A percentile compares a stretch with the other conserved stretches of the same genome.
Evolutionary conservation across 2,797 vertebrate species (phyloP).

Genomic region (Nannoperca australis): DNA sequence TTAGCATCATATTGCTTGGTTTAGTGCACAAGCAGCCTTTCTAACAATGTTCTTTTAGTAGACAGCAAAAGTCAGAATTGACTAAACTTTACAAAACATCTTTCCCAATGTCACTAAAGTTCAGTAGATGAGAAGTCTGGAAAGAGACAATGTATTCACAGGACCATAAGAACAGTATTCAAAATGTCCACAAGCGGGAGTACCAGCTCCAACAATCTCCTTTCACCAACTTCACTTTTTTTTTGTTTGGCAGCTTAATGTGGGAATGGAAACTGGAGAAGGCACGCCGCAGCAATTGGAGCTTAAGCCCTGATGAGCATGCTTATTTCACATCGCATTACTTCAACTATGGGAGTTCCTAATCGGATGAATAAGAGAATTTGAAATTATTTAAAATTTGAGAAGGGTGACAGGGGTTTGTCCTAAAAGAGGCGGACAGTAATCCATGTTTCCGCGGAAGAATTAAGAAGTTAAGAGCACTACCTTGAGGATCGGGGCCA

Average conservation of each 20-base stretch:
- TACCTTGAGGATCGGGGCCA: conserved; percentile 99
- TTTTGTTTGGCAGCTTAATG: conserved; percentile 44
- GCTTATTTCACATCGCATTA: conserved; percentile 75
- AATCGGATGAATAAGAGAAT: conserved; percentile 68
- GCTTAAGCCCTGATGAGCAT: conserved; percentile 64
- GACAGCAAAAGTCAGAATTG: not conserved
- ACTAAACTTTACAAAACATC: not conserved
- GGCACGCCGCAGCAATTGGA: conserved; percentile 57
- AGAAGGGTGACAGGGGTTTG: conserved; percentile 52
- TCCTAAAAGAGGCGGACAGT: conserved; percentile 71
- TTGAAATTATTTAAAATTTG: conserved; percentile 59
- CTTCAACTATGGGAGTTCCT: conserved; percentile 48
- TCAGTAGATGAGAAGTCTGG: not conserved
- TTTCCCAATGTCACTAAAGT: not conserved
- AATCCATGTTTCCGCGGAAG: conserved; percentile 63
- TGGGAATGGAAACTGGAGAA: conserved; percentile 69
- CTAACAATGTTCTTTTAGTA: conserved; percentile 11
- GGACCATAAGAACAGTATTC: not conserved
- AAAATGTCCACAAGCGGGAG: conserved; percentile 71
- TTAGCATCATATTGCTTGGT: not conserved
- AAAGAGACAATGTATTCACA: not conserved
- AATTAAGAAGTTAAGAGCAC: conserved; percentile 30
- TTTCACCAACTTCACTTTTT: conserved; percentile 4
- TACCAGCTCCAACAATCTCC: conserved; percentile 14
- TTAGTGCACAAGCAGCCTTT: conserved; percentile 58